A percentile compares a stretch with the other conserved stretches of the same genome.
Evolutionary conservation across 2,888 invertebrate species (phyloP).

Genomic region (Creontiades dilutus): DNA sequence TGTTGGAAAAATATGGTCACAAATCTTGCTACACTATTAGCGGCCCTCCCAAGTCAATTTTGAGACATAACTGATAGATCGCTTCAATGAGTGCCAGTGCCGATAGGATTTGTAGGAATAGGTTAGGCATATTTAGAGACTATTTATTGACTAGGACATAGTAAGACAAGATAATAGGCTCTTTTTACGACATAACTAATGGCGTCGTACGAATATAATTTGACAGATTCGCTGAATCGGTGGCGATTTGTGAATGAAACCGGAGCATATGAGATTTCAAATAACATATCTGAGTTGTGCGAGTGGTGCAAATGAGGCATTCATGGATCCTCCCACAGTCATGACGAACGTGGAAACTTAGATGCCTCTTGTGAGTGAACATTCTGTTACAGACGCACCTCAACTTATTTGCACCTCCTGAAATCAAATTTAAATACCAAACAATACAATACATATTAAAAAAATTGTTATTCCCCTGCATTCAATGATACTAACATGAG

Average conservation of each 20-base stretch:
- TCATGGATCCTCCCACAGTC: slow-evolving; percentile 69
- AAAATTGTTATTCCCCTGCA: no score
- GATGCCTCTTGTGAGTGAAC: slow-evolving; percentile 62
- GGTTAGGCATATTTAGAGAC: no score
- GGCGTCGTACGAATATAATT: background rate
- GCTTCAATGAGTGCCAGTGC: no score
- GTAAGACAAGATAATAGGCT: background rate
- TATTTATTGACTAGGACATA: background rate
- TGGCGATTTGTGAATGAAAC: background rate
- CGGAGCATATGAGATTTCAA: slow-evolving; percentile 15
- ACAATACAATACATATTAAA: no score
- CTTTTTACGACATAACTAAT: background rate
- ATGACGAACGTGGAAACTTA: slow-evolving; percentile 61
- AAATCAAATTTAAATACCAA: no score
- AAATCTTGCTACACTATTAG: no score
- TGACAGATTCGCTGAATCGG: background rate
- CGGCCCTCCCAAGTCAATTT: no score
- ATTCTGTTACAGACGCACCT: slow-evolving; percentile 70
- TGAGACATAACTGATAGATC: no score
- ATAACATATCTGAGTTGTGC: slow-evolving; percentile 20
- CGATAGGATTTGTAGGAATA: no score
- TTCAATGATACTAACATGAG: no score
- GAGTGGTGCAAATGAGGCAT: slow-evolving; percentile 61
- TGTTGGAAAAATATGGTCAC: no score
- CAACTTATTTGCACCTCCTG: slow-evolving; percentile 37